Conservation (phyloP, 2,113 vertebrate species). For the Phaetusa simplex region DNA sequence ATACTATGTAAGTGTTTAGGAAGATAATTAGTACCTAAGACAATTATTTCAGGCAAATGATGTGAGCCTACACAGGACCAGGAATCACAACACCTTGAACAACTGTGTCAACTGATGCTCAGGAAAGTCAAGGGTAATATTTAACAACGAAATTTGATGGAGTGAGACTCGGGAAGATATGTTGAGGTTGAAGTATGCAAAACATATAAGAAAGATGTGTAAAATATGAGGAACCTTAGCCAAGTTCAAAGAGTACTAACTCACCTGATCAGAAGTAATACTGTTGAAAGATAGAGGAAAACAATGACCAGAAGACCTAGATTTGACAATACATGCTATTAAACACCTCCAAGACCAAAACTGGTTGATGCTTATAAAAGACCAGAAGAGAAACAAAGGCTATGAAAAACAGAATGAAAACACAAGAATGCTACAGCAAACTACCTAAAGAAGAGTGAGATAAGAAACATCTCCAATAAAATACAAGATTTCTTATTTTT, state of each 20-base stretch:
- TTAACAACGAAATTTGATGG: background rate
- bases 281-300: background rate
- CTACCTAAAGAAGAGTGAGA: background rate
- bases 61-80: background rate
- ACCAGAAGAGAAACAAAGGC: background rate
- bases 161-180: background rate
- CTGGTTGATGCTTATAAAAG: background rate
- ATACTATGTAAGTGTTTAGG: background rate
- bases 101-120: background rate
- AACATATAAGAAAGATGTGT: background rate
- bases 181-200: background rate
- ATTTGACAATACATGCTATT: background rate
- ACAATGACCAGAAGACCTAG: background rate
- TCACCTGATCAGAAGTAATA: background rate
- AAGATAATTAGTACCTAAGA: background rate
- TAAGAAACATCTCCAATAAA: background rate
- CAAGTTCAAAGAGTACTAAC: background rate
- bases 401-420: background rate
- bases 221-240: background rate
- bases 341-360: background rate
- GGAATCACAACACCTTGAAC: background rate
- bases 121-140: background rate
- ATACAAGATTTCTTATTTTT: background rate
- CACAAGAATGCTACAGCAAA: background rate
- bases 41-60: background rate